Percentiles rank a stretch among this genome's conserved stretches.
Conservation (phyloP, 2,797 vertebrate species). For the Furcifer pardalis region DNA sequence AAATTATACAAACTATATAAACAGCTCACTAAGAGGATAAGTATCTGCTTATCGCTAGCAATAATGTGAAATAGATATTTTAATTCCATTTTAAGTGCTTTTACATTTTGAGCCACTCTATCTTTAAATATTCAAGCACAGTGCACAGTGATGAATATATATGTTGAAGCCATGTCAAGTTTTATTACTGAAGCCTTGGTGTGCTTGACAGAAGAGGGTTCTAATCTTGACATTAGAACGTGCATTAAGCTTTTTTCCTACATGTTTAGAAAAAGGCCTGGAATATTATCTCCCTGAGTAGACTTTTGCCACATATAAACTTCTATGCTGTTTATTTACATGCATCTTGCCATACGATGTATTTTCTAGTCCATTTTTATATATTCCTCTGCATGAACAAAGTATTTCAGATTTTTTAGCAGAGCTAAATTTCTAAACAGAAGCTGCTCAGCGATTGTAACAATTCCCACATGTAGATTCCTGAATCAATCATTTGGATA, state of each 20-base stretch:
- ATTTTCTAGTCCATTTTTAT: not conserved
- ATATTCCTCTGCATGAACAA: not conserved
- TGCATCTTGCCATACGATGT: too few relatives aligned
- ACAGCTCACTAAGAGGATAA: not conserved
- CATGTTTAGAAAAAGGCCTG: not conserved
- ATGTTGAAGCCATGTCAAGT: constrained; percentile 1
- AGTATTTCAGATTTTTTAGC: not conserved
- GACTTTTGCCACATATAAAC: not conserved
- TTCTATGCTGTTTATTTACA: too few relatives aligned
- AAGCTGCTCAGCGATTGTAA: not conserved
- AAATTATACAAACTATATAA: not conserved
- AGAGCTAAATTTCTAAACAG: not conserved
- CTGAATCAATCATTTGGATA: not conserved
- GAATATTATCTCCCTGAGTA: not conserved
- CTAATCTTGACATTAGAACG: constrained; percentile 1
- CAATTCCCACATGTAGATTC: constrained; percentile 1
- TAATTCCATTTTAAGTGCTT: not conserved
- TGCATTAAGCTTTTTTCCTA: constrained; percentile 1
- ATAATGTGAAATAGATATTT: not conserved
- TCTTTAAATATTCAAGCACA: constrained; percentile 1
- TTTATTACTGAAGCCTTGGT: not conserved
- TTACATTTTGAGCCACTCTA: not conserved
- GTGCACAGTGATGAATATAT: not conserved
- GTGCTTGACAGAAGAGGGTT: not conserved
- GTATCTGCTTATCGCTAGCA: not conserved